Conservation (phyloP, 1,140 invertebrate genomes). For the Frieseomelitta varia region DNA sequence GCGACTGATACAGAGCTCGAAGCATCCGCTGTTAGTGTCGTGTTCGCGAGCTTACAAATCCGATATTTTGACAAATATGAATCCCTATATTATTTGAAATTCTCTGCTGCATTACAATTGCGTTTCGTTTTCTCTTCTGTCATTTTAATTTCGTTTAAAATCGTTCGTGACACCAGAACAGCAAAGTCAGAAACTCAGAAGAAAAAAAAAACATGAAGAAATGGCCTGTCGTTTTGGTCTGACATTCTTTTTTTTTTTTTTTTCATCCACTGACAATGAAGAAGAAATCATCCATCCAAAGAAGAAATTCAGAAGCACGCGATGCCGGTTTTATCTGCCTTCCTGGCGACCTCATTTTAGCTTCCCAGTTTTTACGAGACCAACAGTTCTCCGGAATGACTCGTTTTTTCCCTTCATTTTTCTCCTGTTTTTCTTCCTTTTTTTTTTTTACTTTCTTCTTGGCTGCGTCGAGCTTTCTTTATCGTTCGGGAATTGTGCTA, state of each 20-base stretch:
- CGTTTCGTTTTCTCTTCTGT: too few species aligned
- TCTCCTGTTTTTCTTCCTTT: background rate
- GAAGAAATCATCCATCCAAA: too few species aligned
- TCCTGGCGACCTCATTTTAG: slow-evolving; percentile 14
- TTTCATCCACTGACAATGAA: background rate
- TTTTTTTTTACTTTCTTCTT: background rate
- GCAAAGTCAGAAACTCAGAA: background rate
- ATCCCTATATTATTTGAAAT: background rate
- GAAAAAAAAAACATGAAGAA: background rate
- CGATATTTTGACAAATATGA: background rate
- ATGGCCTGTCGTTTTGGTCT: background rate
- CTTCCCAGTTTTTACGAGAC: slow-evolving; percentile 16
- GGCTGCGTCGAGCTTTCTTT: background rate
- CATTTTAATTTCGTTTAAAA: background rate
- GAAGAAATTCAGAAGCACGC: background rate
- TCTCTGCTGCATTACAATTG: too few species aligned
- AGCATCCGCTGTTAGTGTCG: background rate
- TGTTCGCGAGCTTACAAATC: too few species aligned
- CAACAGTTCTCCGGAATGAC: background rate
- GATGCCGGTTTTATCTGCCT: slow-evolving; percentile 27
- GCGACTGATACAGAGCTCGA: background rate
- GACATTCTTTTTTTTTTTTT: background rate
- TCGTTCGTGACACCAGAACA: background rate
- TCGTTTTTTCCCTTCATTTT: background rate
- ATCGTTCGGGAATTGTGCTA: background rate